Evolutionary conservation across 2,888 invertebrate species (phyloP), one percentile per base, ranked within the genome.

Genomic region (Hemaris fuciformis): DNA sequence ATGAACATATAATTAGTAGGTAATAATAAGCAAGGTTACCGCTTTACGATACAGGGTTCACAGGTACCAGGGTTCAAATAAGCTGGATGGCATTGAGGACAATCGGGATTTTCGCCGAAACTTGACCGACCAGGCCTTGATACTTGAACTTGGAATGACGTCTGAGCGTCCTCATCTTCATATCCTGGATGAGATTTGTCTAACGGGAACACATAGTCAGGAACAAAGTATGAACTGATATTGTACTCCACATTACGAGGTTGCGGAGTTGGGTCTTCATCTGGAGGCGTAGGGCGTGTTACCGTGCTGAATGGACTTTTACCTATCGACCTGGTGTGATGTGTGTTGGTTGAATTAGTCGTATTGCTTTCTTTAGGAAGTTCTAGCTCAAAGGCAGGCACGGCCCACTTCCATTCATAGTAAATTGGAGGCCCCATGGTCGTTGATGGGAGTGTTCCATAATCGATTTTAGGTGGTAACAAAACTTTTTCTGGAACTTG

Each of bases 351-450:
- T 2, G 45, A 22, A 64, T 83, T 79, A 15, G 84, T 87, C 3
- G 80, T 85, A 66, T 94, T 93, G 3, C 82, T 81, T 31, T 71
- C 64, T 66, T 93, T 94, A 0, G 94, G 94, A 6, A 93, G 94
- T 65, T 93, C 89, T 1, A 94, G 77, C 13, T 93, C 94, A 61
- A 94, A 92, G 0, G 94, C 93, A 0, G 94, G 94, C 0, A 94
- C 93, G 4, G 94, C 94, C 94, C 94, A 94, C 79, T 94, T 94
- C 94, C 94, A 94, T 77, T 94, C 94, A 69, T 94, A 94, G 71
- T 94, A 94, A 59, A 94, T 93, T 0, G 94, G 94, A 0, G 94
- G 94, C 1, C 94, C 94, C 73, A 93, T 93, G 0, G 94, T 94
- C 0, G 94, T 93, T 3, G 91, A 83, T 0, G 81, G 80, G 5